Base-by-base conservation (phyloP, 2,888 invertebrate genomes). In the Microctonus brassicae region DNA sequence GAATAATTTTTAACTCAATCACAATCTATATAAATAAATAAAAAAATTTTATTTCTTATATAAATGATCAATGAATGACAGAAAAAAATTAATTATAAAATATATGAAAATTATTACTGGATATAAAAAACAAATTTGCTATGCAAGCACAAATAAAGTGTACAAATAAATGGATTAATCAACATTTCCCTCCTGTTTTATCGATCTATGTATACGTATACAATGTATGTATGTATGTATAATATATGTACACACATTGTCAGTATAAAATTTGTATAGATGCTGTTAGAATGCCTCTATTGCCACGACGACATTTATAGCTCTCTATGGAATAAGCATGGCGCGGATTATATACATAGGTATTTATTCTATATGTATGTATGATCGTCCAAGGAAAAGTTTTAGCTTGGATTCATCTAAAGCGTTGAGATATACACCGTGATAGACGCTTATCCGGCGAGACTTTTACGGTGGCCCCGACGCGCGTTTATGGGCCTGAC, bases 401-500 rank as follows among this genome's bases (percentile, higher is more conserved):
- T 76, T 73, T 73, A 62, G 65, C 73, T 69, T 70, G 74, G 66
- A 74, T 73, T 74, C 74, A 57, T 36, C 70, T 71, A 72, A 73
- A 73, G 71, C 76, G 68, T 71, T 70, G 55, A 73, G 68, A 76
- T 76, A 75, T 73, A 73, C 66, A 70, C 62, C 61, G 65, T 68
- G 68, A 68, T 68, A 60, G 68, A 68, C 68, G 68, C 61, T 68
- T 61, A 68, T 68, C 68, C 68, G 68, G 68, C 34, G 61, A 60
- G 60, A 61, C 68, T 61, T 68, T 68, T 68, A 68, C 61, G 68
- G 68, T 61, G 61, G 60, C 57, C 68, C 26, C 61, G 6, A 47
- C 17, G 47, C 47, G 7, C 47, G 68, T 68, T 68, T 68, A 68
- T 68, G 61, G 53, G 34, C 33, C 42, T n/a, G 17, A 17, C 68